Evolutionary conservation across 2,797 vertebrate species (phyloP).

Genomic region (Neostethus bicornis): DNA sequence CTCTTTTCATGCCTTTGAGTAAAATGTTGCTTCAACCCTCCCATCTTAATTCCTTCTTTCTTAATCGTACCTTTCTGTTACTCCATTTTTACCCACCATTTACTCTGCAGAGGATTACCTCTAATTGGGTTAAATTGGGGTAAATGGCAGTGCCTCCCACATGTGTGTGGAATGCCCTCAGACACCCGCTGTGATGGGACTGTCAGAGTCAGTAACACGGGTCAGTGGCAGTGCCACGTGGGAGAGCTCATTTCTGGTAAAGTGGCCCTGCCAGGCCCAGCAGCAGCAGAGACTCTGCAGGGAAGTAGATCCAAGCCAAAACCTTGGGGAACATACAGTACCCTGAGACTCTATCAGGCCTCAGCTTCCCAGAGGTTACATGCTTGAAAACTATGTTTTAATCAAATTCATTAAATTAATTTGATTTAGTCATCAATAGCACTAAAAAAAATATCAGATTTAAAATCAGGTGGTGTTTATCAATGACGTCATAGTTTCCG

Average conservation of each 20-base stretch:
- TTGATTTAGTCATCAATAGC: conserved; percentile 32
- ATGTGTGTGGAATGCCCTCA: conserved; percentile 79
- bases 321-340: conserved; percentile 51
- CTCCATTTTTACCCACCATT: conserved; percentile 53
- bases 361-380: conserved; percentile 41
- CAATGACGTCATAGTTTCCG: not conserved
- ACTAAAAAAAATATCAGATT: conserved; percentile 20
- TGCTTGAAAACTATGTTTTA: conserved; percentile 31
- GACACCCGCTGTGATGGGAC: conserved; percentile 71
- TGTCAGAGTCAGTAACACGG: conserved; percentile 83
- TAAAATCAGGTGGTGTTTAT: conserved; percentile 3
- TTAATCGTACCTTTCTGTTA: conserved; percentile 39
- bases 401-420: conserved; percentile 40
- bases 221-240: conserved; percentile 77
- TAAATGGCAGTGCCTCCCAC: conserved; percentile 79
- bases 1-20: conserved; percentile 17
- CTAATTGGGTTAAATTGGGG: conserved; percentile 83
- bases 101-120: conserved; percentile 76
- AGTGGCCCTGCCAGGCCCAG: conserved; percentile 60
- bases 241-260: conserved; percentile 75
- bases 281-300: conserved; percentile 70
- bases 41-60: conserved; percentile 49
- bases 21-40: conserved; percentile 21
- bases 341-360: conserved; percentile 46
- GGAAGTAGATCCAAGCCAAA: conserved; percentile 64